phyloP scores from a whole-genome alignment of 2,888 invertebrate species.

The Callimorpha dominula region DNA sequence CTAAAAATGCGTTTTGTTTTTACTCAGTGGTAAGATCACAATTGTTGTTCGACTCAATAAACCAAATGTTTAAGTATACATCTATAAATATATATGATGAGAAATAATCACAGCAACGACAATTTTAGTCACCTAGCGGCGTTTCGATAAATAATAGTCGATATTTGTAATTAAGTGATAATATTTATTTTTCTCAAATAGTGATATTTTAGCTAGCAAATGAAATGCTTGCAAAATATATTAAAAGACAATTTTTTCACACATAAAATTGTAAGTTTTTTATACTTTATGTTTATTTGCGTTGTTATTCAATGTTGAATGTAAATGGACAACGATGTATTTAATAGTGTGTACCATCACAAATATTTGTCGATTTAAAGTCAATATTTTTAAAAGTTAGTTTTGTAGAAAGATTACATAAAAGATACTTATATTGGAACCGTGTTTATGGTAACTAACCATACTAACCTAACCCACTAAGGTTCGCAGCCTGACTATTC shows the following conservation, averaged over 20 bases:
- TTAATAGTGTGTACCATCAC: conserved; percentile 47
- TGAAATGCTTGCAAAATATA: conserved; percentile 40
- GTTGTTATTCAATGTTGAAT: conserved; percentile 36
- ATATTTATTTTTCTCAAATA: conserved; percentile 47
- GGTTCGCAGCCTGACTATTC: too few relatives aligned
- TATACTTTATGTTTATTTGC: conserved; percentile 33
- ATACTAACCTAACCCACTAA: too few relatives aligned
- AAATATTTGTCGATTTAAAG: conserved; percentile 22
- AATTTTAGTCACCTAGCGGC: conserved; percentile 29
- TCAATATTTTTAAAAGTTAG: neutral
- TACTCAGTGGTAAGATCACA: neutral
- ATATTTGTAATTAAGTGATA: conserved; percentile 33
- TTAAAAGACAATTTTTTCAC: conserved; percentile 43
- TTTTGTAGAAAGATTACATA: too few relatives aligned
- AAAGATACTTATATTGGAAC: too few relatives aligned
- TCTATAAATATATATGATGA: neutral
- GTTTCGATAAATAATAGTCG: conserved; percentile 30
- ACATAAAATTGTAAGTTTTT: conserved; percentile 32
- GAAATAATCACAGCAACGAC: conserved; percentile 21
- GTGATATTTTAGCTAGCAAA: conserved; percentile 39
- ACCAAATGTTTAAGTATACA: neutral
- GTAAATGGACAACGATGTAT: conserved; percentile 43
- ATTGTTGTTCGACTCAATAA: neutral
- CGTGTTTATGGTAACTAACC: too few relatives aligned
- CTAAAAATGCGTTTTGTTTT: neutral